These are phyloP conservation scores for Pemphredon lugubris DNA, from an alignment of 2,888 invertebrate species.

Conservation along the genomic window DNA sequence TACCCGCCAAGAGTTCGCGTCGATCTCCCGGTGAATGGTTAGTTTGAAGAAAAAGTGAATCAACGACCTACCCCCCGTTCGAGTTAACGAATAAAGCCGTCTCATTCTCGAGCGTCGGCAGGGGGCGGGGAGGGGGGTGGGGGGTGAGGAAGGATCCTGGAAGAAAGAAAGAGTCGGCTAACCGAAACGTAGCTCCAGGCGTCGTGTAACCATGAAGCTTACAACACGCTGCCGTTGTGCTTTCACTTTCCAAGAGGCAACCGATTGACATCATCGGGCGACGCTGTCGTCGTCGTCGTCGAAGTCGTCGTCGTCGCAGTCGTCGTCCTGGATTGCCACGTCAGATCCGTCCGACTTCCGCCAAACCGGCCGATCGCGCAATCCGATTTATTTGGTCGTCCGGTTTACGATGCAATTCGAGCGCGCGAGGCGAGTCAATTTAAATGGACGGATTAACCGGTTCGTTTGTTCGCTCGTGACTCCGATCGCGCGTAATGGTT, in stretches of 20 bases:
- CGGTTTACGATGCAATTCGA: constrained; percentile 45
- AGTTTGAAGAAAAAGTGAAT: too few species aligned
- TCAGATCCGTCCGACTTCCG: constrained; percentile 40
- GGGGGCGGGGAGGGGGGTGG: too few species aligned
- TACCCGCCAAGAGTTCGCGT: too few species aligned
- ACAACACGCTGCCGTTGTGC: constrained; percentile 44
- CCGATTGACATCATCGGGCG: constrained; percentile 49
- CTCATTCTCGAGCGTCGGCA: too few species aligned
- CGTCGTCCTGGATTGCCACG: constrained; percentile 23
- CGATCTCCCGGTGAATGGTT: too few species aligned
- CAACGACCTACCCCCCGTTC: too few species aligned
- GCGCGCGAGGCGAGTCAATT: constrained; percentile 39
- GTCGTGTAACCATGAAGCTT: constrained; percentile 45
- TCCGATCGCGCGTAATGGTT: too few species aligned
- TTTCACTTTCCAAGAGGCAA: constrained; percentile 61
- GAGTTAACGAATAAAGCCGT: too few species aligned
- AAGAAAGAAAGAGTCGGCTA: constrained; percentile 7
- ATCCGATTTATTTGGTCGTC: constrained; percentile 48
- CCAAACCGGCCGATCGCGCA: constrained; percentile 34
- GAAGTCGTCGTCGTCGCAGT: constrained; percentile 10
- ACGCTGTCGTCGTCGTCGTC: constrained; percentile 14
- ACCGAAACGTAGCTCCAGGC: constrained; percentile 27
- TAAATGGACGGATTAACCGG: constrained; percentile 45
- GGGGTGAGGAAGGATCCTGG: too few species aligned
- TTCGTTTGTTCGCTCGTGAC: constrained; percentile 26